Evolutionary conservation across 1,140 invertebrate genomes (phyloP), one percentile per base, ranked within the genome.

Genomic region (Pectinophora gossypiella): DNA sequence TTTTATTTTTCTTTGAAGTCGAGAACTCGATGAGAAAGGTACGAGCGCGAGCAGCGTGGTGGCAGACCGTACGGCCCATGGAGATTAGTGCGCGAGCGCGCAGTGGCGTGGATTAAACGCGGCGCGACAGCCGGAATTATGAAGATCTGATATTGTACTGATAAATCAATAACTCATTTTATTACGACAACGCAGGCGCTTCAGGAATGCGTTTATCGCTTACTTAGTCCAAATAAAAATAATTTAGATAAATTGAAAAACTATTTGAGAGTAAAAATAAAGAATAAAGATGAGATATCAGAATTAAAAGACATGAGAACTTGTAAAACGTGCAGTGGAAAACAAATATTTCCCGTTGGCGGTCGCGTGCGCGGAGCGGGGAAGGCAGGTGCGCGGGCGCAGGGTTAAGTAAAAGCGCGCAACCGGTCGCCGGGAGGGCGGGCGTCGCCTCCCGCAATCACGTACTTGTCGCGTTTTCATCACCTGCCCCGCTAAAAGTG

Each of bases 401-500:
- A 44, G 21, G 52, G 54, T 68, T n/a, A 67, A 72, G 68, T 73
- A 74, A 74, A 72, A 75, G 67, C 61, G 59, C 52, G 50, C 53
- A 70, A 80, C 78, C 71, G 78, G 78, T 81, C 57, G 62, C 49
- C n/a, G 57, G 74, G 66, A 66, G 72, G 74, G 76, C 68, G 76
- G 69, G 68, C 62, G 56, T 67, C 66, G 68, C 64, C 63, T 65
- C 49, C 68, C 55, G 73, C 73, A 77, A 81, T 74, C 76, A 74
- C 72, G 71, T 70, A 81, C 80, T 78, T 80, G 78, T 83, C 77
- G 73, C 68, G 68, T 83, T 84, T 83, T 84, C 79, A 81, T 86
- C 83, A 83, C 80, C 75, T 79, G 72, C 68, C 60, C 61, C 59
- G 76, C 68, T 78, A 81, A 79, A 86, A 81, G 76, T 86, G 79